Conservation (phyloP, 2,797 vertebrate genomes). For the Lagodon rhomboides region DNA sequence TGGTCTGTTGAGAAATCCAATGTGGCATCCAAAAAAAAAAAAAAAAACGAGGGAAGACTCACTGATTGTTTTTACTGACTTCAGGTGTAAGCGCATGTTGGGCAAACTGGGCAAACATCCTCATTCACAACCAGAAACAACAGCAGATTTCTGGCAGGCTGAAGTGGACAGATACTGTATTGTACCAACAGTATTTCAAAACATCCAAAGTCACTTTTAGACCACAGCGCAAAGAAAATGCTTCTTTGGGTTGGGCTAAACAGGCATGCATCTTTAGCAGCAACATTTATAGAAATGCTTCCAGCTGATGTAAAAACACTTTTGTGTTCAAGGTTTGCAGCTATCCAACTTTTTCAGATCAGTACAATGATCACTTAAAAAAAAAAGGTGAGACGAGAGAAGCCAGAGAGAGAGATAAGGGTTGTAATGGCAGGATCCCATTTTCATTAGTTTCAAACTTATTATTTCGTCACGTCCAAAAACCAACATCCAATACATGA, state of each 20-base stretch:
- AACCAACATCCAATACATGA: not conserved
- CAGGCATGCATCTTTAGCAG: not conserved
- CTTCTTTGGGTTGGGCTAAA: too few relatives aligned
- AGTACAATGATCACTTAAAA: constrained; percentile 4
- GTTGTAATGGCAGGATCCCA: constrained; percentile 28
- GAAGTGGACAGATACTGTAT: constrained; percentile 6
- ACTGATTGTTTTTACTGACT: not conserved
- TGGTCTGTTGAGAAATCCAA: not conserved
- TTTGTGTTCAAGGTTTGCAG: constrained; percentile 1
- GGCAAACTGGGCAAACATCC: not conserved
- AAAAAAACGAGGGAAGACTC: too few relatives aligned
- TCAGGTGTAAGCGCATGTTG: not conserved
- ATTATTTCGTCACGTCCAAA: not conserved
- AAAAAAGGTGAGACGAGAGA: not conserved
- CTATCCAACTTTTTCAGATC: constrained; percentile 4
- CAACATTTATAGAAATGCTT: not conserved
- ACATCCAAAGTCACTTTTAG: not conserved
- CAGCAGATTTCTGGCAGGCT: not conserved
- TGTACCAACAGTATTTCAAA: not conserved
- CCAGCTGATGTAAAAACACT: not conserved
- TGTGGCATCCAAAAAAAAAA: not conserved
- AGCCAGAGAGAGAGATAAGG: constrained; percentile 26
- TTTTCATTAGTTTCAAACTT: constrained; percentile 4
- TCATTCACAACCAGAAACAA: not conserved
- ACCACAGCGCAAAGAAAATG: not conserved